Base-by-base conservation (phyloP, 2,113 vertebrate species). In the Lepus americanus region DNA sequence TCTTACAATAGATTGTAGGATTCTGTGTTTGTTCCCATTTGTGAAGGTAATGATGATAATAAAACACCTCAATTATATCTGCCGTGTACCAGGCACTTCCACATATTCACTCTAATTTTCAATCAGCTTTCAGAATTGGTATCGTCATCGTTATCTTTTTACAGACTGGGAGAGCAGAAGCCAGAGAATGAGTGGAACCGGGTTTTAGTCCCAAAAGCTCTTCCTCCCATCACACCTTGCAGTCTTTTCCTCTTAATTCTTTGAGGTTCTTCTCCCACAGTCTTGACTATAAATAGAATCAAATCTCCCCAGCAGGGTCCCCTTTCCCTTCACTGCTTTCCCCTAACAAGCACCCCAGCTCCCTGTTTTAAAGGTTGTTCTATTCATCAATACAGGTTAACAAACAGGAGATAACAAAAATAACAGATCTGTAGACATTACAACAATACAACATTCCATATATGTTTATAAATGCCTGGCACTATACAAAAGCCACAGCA, bases 361-460 rank as follows among this genome's bases (percentile, higher is more conserved):
- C 27, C 70, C 70, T 33, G 33, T 59, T 92, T 49, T 77, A 66
- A 96, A 87, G 7, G 23, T 39, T 83, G 89, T 94, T 22, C 70
- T 73, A 78, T 53, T 67, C 59, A 69, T 94, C 63, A 83, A 96
- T 22, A 73, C 49, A 79, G 17, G 59, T 19, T 74, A 96, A 87
- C 59, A 87, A 90, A 92, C 49, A 78, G 9, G 6, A 6, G 12
- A 84, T 72, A 86, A 61, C 39, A 88, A 72, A 74, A 72, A 22
- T 81, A 81, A 94, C 14, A 85, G 93, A 72, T n/a, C 44, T 70
- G 36, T 53, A 88, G 44, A 64, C 31, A 31, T 59, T 90, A 73
- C 16, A 94, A 91, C 49, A 92, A 72, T 73, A 72, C 19, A 59
- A 70, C 49, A 72, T 81, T 31, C 53, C 94, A 89, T 14, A 51